Base-by-base conservation (phyloP, 2,113 vertebrate genomes). In the Gopherus flavomarginatus region DNA sequence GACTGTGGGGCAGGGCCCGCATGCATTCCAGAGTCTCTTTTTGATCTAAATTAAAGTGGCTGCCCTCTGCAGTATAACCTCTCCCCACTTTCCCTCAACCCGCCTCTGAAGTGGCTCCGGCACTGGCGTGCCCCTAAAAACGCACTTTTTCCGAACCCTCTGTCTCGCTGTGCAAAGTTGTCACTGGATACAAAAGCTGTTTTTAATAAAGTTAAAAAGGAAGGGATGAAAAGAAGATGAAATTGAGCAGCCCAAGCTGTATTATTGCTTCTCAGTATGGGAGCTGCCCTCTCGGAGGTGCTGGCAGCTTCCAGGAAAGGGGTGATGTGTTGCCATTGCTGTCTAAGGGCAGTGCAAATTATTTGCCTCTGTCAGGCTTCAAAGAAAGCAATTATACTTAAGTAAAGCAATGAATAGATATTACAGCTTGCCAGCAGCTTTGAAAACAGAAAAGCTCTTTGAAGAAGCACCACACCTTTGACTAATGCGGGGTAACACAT, bases 171-270 rank as follows among this genome's bases (percentile, higher is more conserved):
- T 21, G 72, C 52, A 6, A 52, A 78, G 50, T 44, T 54, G 72
- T 54, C 85, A 78, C 72, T 75, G 97, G 53, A 56, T 50, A 57
- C 72, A 87, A 87, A 56, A 87, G 85, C 52, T 87, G 53, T 50
- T 87, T 98, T 97, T 98, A 98, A 97, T 97, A 98, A 53, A 98
- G 96, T 98, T 97, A 98, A 98, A 98, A 98, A 98, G 98, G 98
- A 97, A 94, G 96, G 98, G 98, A 98, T 98, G 97, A 87, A 75
- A 59, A 57, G 44, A 31, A 52, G 21, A 26, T 27, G 31, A 80
- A 78, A n/a, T 47, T 16, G 83, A 19, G 21, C 12, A 31, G 8
- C 35, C 52, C 27, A 19, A 17, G 80, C 72, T 83, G 57, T 85
- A 57, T 84, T n/a, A 75, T 53, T 22, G 62, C 69, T 35, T 85